These are phyloP conservation scores for Cylloceria caligata DNA, from an alignment of 2,888 invertebrate species.

Conservation along the genomic window DNA sequence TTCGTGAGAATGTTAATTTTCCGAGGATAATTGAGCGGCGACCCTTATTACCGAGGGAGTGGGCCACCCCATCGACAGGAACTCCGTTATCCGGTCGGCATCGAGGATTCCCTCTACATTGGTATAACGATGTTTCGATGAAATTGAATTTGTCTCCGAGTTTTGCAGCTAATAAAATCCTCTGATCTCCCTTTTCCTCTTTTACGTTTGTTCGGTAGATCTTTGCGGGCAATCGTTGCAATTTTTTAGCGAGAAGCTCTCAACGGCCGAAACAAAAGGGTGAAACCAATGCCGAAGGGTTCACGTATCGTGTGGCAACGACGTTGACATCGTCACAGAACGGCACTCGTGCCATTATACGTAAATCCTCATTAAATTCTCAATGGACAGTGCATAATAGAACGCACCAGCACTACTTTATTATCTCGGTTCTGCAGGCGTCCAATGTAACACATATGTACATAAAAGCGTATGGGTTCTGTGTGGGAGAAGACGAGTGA, in stretches of 20 bases:
- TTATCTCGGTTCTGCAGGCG: slow-evolving; percentile 61
- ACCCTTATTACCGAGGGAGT: neutral
- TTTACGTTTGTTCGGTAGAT: neutral
- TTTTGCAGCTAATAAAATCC: slow-evolving; percentile 18
- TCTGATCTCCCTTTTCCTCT: neutral
- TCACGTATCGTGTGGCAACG: neutral
- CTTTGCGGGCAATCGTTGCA: neutral
- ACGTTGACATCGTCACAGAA: slow-evolving; percentile 13
- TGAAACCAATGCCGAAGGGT: slow-evolving; percentile 36
- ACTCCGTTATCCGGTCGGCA: slow-evolving; percentile 20
- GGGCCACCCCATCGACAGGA: slow-evolving; percentile 4
- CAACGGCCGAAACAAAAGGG: slow-evolving; percentile 29
- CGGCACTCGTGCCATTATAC: slow-evolving; percentile 60
- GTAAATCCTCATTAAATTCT: slow-evolving; percentile 70
- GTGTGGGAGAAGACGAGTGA: slow-evolving; percentile 18
- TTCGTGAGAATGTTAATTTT: neutral
- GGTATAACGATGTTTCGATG: slow-evolving; percentile 14
- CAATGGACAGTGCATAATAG: slow-evolving; percentile 68
- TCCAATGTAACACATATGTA: slow-evolving; percentile 13
- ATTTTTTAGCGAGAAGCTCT: slow-evolving; percentile 5
- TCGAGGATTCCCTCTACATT: neutral
- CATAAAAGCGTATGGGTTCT: slow-evolving; percentile 11
- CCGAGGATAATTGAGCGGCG: neutral
- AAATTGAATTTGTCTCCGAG: slow-evolving; percentile 18
- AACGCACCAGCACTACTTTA: slow-evolving; percentile 51